Conservation (phyloP, 2,113 vertebrate species). For the Ondatra zibethicus region DNA sequence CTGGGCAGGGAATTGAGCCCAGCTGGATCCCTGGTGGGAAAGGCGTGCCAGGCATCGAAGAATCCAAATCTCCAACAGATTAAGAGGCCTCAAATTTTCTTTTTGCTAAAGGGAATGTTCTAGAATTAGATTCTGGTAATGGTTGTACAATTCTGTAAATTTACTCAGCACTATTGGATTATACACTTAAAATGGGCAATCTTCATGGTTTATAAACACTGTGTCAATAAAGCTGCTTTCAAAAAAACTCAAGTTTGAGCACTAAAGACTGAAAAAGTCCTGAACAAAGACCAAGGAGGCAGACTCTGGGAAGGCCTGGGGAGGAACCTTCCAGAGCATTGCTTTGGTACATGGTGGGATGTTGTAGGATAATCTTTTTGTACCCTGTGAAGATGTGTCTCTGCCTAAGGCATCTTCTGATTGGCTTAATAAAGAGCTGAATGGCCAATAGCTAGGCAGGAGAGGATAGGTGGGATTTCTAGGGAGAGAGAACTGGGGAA, state of each 20-base stretch:
- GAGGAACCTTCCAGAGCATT: neutral
- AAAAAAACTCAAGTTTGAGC: neutral
- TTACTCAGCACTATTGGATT: conserved; percentile 8
- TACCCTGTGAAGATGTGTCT: neutral
- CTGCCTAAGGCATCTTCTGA: neutral
- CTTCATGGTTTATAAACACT: neutral
- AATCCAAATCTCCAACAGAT: neutral
- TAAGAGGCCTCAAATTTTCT: neutral
- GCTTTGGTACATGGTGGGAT: neutral
- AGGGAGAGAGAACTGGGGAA: neutral
- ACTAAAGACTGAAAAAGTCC: neutral
- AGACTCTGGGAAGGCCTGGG: too few species aligned
- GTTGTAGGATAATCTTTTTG: neutral
- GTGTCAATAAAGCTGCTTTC: neutral
- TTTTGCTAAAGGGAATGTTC: neutral
- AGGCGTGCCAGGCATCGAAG: neutral
- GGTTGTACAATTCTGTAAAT: conserved; percentile 14
- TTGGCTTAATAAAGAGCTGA: neutral
- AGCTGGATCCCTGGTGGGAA: fast-evolving
- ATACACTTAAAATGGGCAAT: neutral
- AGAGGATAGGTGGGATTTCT: neutral
- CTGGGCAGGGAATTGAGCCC: neutral
- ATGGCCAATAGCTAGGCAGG: neutral
- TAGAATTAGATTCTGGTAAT: conserved; percentile 37
- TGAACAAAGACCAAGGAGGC: fast-evolving